Conservation (phyloP, 1,140 invertebrate species). For the Dicyema japonicum region DNA sequence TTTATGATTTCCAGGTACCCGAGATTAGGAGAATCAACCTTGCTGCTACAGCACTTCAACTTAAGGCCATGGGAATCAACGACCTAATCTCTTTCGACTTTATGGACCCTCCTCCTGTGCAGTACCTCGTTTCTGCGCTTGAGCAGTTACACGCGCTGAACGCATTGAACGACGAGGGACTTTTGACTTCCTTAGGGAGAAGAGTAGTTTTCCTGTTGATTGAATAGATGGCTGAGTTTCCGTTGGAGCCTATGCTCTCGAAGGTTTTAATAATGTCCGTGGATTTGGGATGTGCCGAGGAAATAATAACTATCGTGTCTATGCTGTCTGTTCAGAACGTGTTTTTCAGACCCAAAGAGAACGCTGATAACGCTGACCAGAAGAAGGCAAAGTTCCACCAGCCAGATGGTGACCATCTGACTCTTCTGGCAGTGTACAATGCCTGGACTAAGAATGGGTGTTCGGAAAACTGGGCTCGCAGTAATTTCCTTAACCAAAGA, state of each 20-base stretch:
- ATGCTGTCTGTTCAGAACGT: conserved; percentile 97
- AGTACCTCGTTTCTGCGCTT: conserved; percentile 63
- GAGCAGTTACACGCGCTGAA: conserved; percentile 81
- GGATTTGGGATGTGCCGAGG: conserved; percentile 80
- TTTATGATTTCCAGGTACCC: too few species aligned
- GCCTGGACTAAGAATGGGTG: conserved; percentile 98
- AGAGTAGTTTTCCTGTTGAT: conserved; percentile 26
- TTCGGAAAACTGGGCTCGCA: conserved; percentile 92
- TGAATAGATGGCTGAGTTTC: conserved; percentile 80
- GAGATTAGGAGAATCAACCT: conserved; percentile 94
- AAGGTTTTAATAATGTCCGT: conserved; percentile 99
- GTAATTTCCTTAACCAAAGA: conserved; percentile 88
- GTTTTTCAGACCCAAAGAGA: conserved; percentile 64
- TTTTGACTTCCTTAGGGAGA: conserved; percentile 58
- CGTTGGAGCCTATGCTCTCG: conserved; percentile 78
- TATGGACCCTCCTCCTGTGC: conserved; percentile 87
- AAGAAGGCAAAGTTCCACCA: conserved; percentile 96
- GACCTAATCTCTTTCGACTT: conserved; percentile 98
- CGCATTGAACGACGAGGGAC: conserved; percentile 74
- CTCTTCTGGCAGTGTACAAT: conserved; percentile 83
- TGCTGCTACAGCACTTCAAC: conserved; percentile 58
- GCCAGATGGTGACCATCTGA: conserved; percentile 81
- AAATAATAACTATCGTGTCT: conserved; percentile 83
- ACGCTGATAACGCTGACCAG: conserved; percentile 81
- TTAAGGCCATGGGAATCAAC: conserved; percentile 98